Percentiles rank a stretch among this genome's conserved stretches.
Evolutionary conservation across 2,113 vertebrate species (phyloP).

Genomic region (Chamaea fasciata): DNA sequence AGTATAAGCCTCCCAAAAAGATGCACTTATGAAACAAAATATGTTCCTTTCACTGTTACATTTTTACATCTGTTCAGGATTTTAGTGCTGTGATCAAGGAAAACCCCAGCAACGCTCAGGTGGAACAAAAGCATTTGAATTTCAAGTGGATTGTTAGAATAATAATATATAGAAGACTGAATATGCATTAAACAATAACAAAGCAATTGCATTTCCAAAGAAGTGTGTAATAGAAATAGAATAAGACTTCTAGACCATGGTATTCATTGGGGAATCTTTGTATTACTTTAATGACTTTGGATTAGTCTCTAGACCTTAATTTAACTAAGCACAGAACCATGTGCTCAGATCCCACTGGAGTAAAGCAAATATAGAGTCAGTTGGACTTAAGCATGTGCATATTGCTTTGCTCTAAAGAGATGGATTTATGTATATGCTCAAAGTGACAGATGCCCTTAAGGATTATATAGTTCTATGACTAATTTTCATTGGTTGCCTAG

Average conservation of each 20-base stretch:
- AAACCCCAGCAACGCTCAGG: slow-evolving; percentile 55
- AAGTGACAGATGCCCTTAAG: neutral
- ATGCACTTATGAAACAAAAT: slow-evolving; percentile 71
- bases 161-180: neutral
- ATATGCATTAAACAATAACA: neutral
- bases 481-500: neutral
- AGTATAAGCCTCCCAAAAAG: slow-evolving; percentile 63
- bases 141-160: neutral
- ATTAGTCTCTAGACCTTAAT: slow-evolving; percentile 31
- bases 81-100: slow-evolving; percentile 72
- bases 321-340: neutral
- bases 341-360: neutral
- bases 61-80: slow-evolving; percentile 67
- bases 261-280: neutral
- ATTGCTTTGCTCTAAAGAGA: neutral
- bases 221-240: neutral
- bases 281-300: slow-evolving; percentile 15
- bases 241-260: neutral
- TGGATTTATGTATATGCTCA: neutral
- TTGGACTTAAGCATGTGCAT: neutral
- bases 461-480: neutral
- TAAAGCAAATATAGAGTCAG: neutral
- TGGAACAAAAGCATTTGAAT: slow-evolving; percentile 30
- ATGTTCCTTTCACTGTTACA: slow-evolving; percentile 57
- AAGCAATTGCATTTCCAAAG: neutral